phyloP scores from a whole-genome alignment of 2,113 vertebrate species.

The Archilochus colubris region DNA sequence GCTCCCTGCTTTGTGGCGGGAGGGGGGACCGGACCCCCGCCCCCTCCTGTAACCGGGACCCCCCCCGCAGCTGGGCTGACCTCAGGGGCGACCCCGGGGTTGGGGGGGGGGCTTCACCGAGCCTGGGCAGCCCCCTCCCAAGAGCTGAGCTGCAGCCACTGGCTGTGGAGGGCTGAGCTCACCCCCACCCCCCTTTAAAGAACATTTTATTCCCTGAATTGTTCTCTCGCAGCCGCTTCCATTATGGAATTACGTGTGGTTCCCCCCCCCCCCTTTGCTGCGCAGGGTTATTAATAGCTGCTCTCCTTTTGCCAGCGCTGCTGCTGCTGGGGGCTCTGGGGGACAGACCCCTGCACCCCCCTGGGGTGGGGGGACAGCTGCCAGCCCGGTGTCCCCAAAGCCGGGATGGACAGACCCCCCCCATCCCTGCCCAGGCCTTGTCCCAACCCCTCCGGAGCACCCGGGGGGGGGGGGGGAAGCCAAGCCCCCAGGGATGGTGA shows the following conservation, averaged over 20 bases:
- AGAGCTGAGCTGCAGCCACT: neutral
- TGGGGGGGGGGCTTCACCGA: neutral
- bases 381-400: neutral
- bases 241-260: neutral
- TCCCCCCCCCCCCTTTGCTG: neutral
- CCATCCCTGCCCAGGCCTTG: neutral
- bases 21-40: neutral
- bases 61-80: neutral
- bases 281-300: conserved; percentile 45
- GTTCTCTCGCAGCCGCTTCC: conserved; percentile 16
- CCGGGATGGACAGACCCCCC: too few relatives aligned
- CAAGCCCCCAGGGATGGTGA: neutral
- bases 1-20: neutral
- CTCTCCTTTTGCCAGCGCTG: neutral
- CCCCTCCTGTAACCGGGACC: neutral
- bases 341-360: neutral
- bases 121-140: too few relatives aligned
- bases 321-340: neutral
- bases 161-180: neutral
- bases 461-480: rapidly evolving
- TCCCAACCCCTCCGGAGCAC: neutral
- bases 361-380: rapidly evolving
- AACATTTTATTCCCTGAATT: conserved; percentile 31
- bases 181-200: neutral
- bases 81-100: neutral